Base-by-base conservation (phyloP, 2,113 vertebrate species). In the Gasterosteus aculeatus region DNA sequence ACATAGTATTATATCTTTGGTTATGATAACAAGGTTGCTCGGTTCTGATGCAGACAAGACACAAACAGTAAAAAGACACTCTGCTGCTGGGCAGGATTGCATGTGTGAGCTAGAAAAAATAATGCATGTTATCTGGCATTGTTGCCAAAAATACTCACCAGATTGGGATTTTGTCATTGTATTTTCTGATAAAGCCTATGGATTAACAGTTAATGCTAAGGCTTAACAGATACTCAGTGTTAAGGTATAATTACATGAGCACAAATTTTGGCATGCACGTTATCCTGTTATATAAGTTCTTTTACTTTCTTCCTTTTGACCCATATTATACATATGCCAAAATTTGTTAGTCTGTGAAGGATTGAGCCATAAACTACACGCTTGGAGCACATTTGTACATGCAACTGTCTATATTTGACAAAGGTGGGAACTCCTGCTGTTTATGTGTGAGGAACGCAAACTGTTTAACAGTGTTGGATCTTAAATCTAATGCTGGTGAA, bases 101-200 rank as follows among this genome's bases (percentile, higher is more conserved):
- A 15, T 57, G 56, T 68, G 9, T 59, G 33, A 38, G 38, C 60
- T 35, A 46, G 46, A 11, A 38, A 60, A 9, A 59, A 70, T 39
- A 70, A 22, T 68, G 46, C 44, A 69, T 72, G 59, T 11, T 19
- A 16, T 75, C 57, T 71, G 58, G 33, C 51, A 54, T 42, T 31
- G 54, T 19, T 69, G 33, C 46, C 33, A 74, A 73, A 73, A 70
- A 69, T 15, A 84, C 39, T 69, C 44, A 74, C 44, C 70, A 83
- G 80, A 85, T 69, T 60, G 35, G 75, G 68, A 88, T 85, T 83
- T 68, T 67, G 56, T 54, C 41, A 81, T 88, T 77, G 72, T 82
- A 58, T 79, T 82, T 77, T 86, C 58, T 61, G 71, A 62, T 69
- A 83, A 85, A 75, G 78, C 60, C 69, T 46, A 59, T 79, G 81